A percentile compares a stretch with the other conserved stretches of the same genome.
Evolutionary conservation across 2,113 vertebrate species (phyloP).

Genomic region (Cromileptes altivelis): DNA sequence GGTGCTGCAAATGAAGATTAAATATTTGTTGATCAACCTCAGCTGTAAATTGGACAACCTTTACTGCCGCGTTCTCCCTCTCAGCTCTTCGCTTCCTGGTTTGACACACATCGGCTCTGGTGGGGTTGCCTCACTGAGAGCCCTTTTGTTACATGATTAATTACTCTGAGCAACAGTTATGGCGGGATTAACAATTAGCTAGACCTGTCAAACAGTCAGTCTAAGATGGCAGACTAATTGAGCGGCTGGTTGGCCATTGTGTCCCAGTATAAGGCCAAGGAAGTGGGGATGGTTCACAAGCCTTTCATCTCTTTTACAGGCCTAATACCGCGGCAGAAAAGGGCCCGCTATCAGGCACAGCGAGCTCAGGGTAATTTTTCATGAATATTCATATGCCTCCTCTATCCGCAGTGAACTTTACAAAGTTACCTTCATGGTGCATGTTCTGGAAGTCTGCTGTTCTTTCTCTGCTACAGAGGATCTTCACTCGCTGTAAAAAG

Average conservation of each 20-base stretch:
- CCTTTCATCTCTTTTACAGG: constrained; percentile 83
- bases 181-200: constrained; percentile 95
- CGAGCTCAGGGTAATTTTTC: constrained; percentile 78
- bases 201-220: constrained; percentile 94
- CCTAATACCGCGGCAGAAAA: constrained; percentile 70
- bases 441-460: constrained; percentile 59
- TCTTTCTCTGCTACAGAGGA: background rate
- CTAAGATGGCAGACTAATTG: constrained; percentile 95
- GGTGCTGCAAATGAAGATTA: constrained; percentile 87
- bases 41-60: constrained; percentile 85
- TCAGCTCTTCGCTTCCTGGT: constrained; percentile 64
- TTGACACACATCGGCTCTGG: constrained; percentile 85
- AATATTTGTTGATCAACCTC: constrained; percentile 87
- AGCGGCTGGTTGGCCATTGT: constrained; percentile 93
- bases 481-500: constrained; percentile 16
- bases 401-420: constrained; percentile 76
- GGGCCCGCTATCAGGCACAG: constrained; percentile 71
- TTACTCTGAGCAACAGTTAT: constrained; percentile 94
- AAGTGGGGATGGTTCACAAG: constrained; percentile 75
- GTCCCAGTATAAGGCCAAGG: constrained; percentile 84
- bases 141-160: constrained; percentile 96
- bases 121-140: constrained; percentile 86
- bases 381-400: constrained; percentile 82
- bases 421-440: constrained; percentile 84
- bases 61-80: constrained; percentile 66